These are phyloP conservation scores for Oscheius sp. DNA, from an alignment of 2,888 invertebrate genomes.

Conservation along the genomic window DNA sequence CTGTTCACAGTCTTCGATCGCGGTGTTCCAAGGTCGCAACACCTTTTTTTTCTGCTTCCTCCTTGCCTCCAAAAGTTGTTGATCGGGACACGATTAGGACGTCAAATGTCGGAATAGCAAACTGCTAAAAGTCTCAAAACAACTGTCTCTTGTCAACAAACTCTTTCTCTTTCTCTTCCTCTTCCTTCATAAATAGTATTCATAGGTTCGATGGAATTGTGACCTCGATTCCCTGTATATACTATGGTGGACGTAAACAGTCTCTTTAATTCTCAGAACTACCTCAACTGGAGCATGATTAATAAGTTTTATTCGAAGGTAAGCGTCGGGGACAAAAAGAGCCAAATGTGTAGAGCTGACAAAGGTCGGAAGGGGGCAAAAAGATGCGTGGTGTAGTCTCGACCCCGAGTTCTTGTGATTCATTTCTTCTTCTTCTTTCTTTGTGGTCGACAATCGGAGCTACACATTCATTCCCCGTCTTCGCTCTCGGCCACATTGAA, in stretches of 20 bases:
- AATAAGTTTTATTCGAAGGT: slow-evolving; percentile 62
- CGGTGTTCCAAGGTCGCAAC: slow-evolving; percentile 6
- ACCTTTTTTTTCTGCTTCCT: not conserved
- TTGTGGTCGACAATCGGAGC: slow-evolving; percentile 19
- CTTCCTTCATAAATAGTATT: not conserved
- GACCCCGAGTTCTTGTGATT: slow-evolving; percentile 29
- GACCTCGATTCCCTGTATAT: slow-evolving; percentile 18
- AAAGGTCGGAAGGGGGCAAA: not conserved
- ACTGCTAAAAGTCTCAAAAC: slow-evolving; percentile 2
- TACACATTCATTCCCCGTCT: slow-evolving; percentile 26
- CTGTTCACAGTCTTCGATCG: slow-evolving; percentile 1
- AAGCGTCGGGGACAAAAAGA: slow-evolving; percentile 9
- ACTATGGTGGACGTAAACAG: slow-evolving; percentile 49
- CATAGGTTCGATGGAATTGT: slow-evolving; percentile 27
- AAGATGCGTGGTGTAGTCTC: slow-evolving; percentile 24
- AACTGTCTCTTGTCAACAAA: not conserved
- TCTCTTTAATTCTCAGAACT: slow-evolving; percentile 58
- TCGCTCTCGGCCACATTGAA: slow-evolving; percentile 9
- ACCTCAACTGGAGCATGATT: slow-evolving; percentile 63
- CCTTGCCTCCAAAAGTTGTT: slow-evolving; percentile 7
- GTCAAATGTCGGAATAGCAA: not conserved
- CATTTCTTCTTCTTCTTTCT: slow-evolving; percentile 17
- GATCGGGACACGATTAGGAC: not conserved
- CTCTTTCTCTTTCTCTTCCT: slow-evolving; percentile 26
- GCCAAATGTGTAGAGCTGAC: not conserved